Evolutionary conservation across 2,888 invertebrate genomes (phyloP).

Genomic region (Iphiclides podalirius): DNA sequence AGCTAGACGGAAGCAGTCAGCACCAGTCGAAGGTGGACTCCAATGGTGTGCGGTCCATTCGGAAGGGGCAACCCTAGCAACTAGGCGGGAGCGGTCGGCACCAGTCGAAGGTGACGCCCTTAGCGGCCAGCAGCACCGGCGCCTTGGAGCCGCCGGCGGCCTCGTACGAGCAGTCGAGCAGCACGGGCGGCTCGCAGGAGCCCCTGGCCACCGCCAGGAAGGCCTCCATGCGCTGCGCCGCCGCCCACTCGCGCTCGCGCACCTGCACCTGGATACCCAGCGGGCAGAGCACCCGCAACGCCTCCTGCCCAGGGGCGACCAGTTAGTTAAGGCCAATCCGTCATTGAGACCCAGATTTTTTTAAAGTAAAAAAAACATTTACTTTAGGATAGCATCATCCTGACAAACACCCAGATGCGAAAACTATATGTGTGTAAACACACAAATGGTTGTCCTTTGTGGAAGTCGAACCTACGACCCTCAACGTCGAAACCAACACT

Average conservation of each 20-base stretch:
- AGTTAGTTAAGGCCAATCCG: background rate
- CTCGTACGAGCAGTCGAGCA: conserved; percentile 82
- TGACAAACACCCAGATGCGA: too few relatives aligned
- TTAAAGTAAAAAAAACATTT: background rate
- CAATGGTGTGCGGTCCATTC: too few relatives aligned
- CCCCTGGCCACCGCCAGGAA: conserved; percentile 85
- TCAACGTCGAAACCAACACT: too few relatives aligned
- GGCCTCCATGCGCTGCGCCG: conserved; percentile 81
- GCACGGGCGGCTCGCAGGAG: conserved; percentile 82
- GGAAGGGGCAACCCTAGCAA: too few relatives aligned
- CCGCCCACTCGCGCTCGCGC: conserved; percentile 83
- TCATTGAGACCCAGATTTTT: background rate
- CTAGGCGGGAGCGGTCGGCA: conserved; percentile 28
- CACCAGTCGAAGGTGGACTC: too few relatives aligned
- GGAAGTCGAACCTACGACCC: too few relatives aligned
- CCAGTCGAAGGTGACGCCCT: conserved; percentile 83
- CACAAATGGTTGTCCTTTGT: too few relatives aligned
- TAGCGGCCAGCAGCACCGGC: conserved; percentile 83
- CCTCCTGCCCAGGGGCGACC: conserved; percentile 43
- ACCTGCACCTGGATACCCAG: conserved; percentile 74
- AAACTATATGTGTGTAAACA: too few relatives aligned
- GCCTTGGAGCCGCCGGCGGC: conserved; percentile 65
- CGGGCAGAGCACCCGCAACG: conserved; percentile 82
- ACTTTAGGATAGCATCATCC: conserved; percentile 64
- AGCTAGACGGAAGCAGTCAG: too few relatives aligned